Percentiles rank a stretch among this genome's conserved stretches.
Evolutionary conservation across 2,797 vertebrate genomes (phyloP).

Genomic region (Microhierax caerulescens): DNA sequence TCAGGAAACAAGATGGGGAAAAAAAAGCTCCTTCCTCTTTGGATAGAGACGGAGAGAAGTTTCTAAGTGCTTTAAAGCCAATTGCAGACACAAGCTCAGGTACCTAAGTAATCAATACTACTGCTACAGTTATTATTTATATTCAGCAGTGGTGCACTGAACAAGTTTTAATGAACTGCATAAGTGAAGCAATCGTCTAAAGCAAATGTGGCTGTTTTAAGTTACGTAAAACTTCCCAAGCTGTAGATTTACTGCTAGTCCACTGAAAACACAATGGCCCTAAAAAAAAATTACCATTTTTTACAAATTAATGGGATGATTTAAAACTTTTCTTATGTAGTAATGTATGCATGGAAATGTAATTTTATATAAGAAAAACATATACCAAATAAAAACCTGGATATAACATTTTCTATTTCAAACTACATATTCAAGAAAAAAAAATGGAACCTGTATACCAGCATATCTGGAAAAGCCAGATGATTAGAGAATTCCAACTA

Average conservation of each 20-base stretch:
- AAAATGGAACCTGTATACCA: neutral
- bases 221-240: neutral
- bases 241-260: neutral
- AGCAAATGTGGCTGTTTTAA: neutral
- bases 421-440: neutral
- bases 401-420: neutral
- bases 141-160: neutral
- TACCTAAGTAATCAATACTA: conserved; percentile 21
- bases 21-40: neutral
- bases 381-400: neutral
- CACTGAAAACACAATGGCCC: neutral
- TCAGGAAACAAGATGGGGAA: neutral
- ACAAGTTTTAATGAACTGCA: conserved; percentile 4
- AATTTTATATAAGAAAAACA: neutral
- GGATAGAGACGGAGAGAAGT: neutral
- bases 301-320: neutral
- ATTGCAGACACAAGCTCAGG: neutral
- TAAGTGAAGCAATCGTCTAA: neutral
- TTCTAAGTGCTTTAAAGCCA: conserved; percentile 9
- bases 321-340: neutral
- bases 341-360: neutral
- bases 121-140: conserved; percentile 57
- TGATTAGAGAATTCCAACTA: neutral
- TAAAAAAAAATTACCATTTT: neutral
- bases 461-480: neutral